Evolutionary conservation across 2,888 invertebrate genomes (phyloP).

Genomic region (Drosophila lacicola): DNA sequence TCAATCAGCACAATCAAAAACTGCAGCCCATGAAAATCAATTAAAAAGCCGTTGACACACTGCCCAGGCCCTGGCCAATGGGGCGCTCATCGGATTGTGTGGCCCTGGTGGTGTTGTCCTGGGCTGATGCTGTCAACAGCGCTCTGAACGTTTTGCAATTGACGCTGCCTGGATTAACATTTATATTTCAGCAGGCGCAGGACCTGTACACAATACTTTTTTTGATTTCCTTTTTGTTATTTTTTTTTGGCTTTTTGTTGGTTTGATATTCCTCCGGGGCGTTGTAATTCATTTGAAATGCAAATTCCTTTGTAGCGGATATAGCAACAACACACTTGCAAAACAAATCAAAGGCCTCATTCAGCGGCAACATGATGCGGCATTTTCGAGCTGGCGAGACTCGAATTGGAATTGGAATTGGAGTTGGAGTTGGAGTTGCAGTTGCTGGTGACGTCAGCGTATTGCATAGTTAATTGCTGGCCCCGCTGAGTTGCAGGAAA

Average conservation of each 20-base stretch:
- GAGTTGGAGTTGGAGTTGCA: slow-evolving; percentile 21
- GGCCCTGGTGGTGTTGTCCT: slow-evolving; percentile 18
- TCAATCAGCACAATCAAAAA: slow-evolving; percentile 83
- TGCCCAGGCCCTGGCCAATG: slow-evolving; percentile 42
- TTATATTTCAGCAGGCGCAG: slow-evolving; percentile 71
- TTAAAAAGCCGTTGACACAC: slow-evolving; percentile 80
- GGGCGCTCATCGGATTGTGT: slow-evolving; percentile 30
- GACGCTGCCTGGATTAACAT: slow-evolving; percentile 78
- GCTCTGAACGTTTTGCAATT: slow-evolving; percentile 77
- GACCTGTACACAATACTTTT: slow-evolving; percentile 6
- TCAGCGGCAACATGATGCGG: slow-evolving; percentile 57
- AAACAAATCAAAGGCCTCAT: slow-evolving; percentile 74
- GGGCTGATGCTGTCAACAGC: slow-evolving; percentile 69
- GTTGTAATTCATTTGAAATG: slow-evolving; percentile 76
- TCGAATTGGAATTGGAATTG: no score
- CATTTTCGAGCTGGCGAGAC: slow-evolving; percentile 37
- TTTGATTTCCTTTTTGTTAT: slow-evolving; percentile 1
- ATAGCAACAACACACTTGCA: slow-evolving; percentile 67
- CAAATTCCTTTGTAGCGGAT: slow-evolving; percentile 78
- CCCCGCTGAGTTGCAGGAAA: slow-evolving; percentile 68
- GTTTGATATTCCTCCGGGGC: slow-evolving; percentile 39
- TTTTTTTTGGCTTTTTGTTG: slow-evolving; percentile 14
- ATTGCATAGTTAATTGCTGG: slow-evolving; percentile 79
- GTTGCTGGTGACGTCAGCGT: slow-evolving; percentile 70
- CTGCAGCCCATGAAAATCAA: slow-evolving; percentile 82